phyloP scores from a whole-genome alignment of 2,888 invertebrate genomes.

The Machimus rusticus region DNA sequence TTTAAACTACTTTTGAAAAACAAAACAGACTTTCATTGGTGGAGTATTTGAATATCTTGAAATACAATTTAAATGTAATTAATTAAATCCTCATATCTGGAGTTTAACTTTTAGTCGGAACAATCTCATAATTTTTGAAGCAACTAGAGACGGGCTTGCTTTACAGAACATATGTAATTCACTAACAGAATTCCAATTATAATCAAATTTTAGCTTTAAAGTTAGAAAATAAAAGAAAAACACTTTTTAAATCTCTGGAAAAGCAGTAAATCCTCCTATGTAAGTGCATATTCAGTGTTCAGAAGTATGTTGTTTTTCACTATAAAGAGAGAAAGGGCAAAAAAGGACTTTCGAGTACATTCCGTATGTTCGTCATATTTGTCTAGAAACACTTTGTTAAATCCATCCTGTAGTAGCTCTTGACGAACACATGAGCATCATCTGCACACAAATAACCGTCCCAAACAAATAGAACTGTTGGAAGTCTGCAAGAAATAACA shows the following conservation, averaged over 20 bases:
- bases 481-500: neutral
- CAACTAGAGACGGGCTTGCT: neutral
- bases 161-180: neutral
- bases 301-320: neutral
- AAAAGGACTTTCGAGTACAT: neutral
- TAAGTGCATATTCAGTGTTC: neutral
- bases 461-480: neutral
- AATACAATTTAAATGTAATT: no score
- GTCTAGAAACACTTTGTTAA: neutral
- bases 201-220: neutral
- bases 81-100: neutral
- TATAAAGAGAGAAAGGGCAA: neutral
- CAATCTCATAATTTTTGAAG: neutral
- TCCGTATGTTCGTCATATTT: neutral
- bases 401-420: neutral
- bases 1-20: no score
- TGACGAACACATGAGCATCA: neutral
- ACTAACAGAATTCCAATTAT: neutral
- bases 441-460: neutral
- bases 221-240: neutral
- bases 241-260: neutral
- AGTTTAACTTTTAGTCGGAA: neutral
- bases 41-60: no score
- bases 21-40: no score
- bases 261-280: neutral